Evolutionary conservation across 2,888 invertebrate species (phyloP).

Genomic region (Eupeodes latifasciatus): DNA sequence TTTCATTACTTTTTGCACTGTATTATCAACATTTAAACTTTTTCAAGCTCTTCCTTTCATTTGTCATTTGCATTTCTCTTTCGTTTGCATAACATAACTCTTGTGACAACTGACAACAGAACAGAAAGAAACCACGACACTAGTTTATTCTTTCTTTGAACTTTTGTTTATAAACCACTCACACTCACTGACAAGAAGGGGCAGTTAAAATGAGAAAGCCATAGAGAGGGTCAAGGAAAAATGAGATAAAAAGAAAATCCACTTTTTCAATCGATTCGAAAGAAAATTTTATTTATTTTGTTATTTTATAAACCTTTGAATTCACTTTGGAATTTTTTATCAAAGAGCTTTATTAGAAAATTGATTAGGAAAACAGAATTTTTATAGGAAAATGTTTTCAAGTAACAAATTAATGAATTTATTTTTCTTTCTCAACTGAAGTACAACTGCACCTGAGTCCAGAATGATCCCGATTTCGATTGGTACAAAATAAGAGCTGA

Average conservation of each 20-base stretch:
- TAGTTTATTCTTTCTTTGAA: constrained; percentile 24
- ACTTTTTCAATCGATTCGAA: constrained; percentile 55
- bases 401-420: constrained; percentile 5
- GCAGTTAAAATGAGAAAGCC: not conserved
- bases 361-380: not conserved
- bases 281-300: constrained; percentile 3
- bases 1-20: not conserved
- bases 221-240: constrained; percentile 18
- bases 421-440: constrained; percentile 27
- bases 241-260: constrained; percentile 30
- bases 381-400: constrained; percentile 16
- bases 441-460: constrained; percentile 65
- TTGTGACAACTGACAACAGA: constrained; percentile 27
- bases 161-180: constrained; percentile 40
- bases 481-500: not conserved
- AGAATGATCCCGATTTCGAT: constrained; percentile 68
- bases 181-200: not conserved
- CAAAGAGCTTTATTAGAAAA: not conserved
- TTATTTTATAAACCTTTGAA: not conserved
- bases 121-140: constrained; percentile 22
- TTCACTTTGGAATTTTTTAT: not conserved
- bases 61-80: constrained; percentile 47
- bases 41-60: not conserved
- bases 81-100: constrained; percentile 49
- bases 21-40: not conserved